phyloP scores from a whole-genome alignment of 2,888 invertebrate genomes.

The Willowsia nigromaculata region DNA sequence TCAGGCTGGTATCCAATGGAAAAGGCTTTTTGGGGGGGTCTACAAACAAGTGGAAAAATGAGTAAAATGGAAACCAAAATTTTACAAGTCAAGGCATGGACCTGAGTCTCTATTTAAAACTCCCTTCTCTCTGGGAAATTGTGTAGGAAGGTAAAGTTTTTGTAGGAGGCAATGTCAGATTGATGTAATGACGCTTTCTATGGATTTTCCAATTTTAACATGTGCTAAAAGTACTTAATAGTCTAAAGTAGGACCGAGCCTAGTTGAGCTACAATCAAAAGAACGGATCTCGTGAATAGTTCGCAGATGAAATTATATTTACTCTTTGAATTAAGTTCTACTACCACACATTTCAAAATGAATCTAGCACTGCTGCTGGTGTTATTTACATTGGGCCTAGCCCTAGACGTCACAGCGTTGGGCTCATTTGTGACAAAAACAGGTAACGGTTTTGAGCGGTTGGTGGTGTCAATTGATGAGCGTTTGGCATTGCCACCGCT shows the following conservation, averaged over 20 bases:
- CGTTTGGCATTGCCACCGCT: slow-evolving; percentile 76
- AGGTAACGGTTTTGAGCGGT: slow-evolving; percentile 78
- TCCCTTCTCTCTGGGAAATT: too few species aligned
- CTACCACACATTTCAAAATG: slow-evolving; percentile 65
- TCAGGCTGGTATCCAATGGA: too few species aligned
- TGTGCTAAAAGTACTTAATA: not conserved
- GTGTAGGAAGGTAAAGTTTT: slow-evolving; percentile 4
- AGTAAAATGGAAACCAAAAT: too few species aligned
- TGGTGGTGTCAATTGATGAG: slow-evolving; percentile 79
- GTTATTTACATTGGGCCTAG: slow-evolving; percentile 70
- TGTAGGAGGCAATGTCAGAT: slow-evolving; percentile 8
- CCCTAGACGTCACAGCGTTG: slow-evolving; percentile 67
- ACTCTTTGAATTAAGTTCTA: slow-evolving; percentile 18
- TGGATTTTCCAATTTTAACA: slow-evolving; percentile 6
- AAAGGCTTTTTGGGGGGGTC: too few species aligned
- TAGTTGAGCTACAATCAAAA: slow-evolving; percentile 14
- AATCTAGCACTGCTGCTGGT: slow-evolving; percentile 37
- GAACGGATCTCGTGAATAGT: slow-evolving; percentile 35
- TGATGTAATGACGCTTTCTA: not conserved
- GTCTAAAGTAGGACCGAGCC: not conserved
- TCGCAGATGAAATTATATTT: slow-evolving; percentile 33
- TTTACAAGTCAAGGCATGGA: too few species aligned
- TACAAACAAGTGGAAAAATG: too few species aligned
- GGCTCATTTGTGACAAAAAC: slow-evolving; percentile 78
- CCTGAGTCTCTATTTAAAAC: too few species aligned